Conservation (phyloP, 2,797 vertebrate genomes). For the Enteromius viviparus region DNA sequence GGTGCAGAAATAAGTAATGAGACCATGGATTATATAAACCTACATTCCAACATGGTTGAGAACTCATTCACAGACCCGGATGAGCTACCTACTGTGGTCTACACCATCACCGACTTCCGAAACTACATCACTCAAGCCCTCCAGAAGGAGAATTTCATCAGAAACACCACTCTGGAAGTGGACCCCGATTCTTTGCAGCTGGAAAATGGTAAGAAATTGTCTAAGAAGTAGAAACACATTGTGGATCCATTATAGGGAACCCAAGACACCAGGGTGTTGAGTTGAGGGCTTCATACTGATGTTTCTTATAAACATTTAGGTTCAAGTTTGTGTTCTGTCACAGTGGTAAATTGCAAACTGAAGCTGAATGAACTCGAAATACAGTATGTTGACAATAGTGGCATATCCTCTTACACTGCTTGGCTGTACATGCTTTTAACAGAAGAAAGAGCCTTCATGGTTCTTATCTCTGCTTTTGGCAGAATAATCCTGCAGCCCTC, state of each 20-base stretch:
- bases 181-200: constrained; percentile 77
- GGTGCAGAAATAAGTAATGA: constrained; percentile 78
- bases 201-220: constrained; percentile 76
- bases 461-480: constrained; percentile 46
- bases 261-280: constrained; percentile 21
- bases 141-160: constrained; percentile 82
- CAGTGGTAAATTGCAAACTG: constrained; percentile 17
- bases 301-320: constrained; percentile 27
- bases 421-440: background rate
- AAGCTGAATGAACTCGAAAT: constrained; percentile 12
- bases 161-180: constrained; percentile 79
- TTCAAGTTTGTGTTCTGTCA: constrained; percentile 2
- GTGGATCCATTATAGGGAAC: constrained; percentile 8
- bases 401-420: constrained; percentile 13
- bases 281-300: background rate
- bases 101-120: constrained; percentile 89
- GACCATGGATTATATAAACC: constrained; percentile 87
- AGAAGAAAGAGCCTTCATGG: constrained; percentile 9
- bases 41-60: constrained; percentile 91
- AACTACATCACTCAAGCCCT: constrained; percentile 89
- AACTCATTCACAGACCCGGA: constrained; percentile 79
- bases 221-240: background rate
- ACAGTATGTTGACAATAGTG: background rate
- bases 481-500: background rate
- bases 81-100: constrained; percentile 87